A percentile compares a stretch with the other conserved stretches of the same genome.
These are phyloP conservation scores for Aplocera efformata DNA, from an alignment of 2,888 invertebrate genomes.

Conservation along the genomic window DNA sequence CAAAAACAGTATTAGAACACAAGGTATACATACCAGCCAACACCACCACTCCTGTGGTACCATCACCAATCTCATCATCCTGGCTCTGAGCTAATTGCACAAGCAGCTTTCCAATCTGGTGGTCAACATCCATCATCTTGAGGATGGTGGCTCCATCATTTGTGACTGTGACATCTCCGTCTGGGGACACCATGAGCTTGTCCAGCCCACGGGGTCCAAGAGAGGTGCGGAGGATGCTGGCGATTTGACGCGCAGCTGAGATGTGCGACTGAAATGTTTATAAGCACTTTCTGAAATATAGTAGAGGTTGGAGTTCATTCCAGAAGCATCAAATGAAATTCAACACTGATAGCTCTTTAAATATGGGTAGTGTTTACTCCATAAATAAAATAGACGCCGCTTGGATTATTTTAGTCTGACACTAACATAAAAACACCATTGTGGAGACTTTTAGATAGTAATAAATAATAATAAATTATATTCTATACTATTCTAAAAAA, in stretches of 20 bases:
- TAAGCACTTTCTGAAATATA: no score
- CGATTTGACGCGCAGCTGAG: conserved; percentile 96
- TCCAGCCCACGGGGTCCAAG: conserved; percentile 98
- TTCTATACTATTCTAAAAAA: no score
- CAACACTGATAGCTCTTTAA: no score
- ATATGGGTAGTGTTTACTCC: no score
- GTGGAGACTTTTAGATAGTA: no score
- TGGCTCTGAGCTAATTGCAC: conserved; percentile 99
- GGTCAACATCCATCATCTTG: conserved; percentile 99
- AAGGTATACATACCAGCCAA: conserved; percentile 74
- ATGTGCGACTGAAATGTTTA: conserved; percentile 91
- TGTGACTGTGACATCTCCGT: conserved; percentile 98
- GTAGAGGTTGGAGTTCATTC: no score
- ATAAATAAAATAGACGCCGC: no score
- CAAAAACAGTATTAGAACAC: neutral
- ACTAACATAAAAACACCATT: no score
- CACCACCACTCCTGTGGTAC: conserved; percentile 98
- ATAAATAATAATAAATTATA: no score
- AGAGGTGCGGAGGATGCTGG: conserved; percentile 93
- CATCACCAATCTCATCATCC: conserved; percentile 99
- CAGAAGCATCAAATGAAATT: no score
- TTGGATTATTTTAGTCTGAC: no score
- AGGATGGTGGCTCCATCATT: conserved; percentile 99
- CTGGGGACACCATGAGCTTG: conserved; percentile 97
- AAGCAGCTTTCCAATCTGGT: conserved; percentile 98